Conservation (phyloP, 2,888 invertebrate species). For the Chrysolina haemoptera region DNA sequence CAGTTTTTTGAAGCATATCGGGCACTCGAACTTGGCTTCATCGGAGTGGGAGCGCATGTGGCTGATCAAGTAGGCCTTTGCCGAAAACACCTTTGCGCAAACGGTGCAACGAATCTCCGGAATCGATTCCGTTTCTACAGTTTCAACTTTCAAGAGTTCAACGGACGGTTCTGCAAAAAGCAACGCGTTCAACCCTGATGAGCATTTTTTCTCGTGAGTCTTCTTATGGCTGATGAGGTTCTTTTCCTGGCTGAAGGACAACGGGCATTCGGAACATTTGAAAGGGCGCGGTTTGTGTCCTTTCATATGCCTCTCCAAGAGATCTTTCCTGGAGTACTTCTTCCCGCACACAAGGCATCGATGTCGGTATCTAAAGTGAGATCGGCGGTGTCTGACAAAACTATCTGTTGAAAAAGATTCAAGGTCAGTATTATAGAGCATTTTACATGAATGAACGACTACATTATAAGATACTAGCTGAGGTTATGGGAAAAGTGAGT, state of each 20-base stretch:
- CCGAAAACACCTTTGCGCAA: background rate
- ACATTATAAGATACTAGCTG: too few species aligned
- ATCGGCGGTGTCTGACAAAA: background rate
- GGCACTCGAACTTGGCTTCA: background rate
- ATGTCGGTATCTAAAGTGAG: background rate
- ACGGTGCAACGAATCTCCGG: background rate
- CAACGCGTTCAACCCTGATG: background rate
- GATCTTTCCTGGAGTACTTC: background rate
- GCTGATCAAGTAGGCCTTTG: background rate
- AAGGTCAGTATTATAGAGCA: background rate
- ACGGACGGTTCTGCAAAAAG: background rate
- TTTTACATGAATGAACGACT: background rate
- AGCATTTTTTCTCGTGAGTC: background rate
- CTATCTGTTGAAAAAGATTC: background rate
- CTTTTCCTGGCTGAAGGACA: background rate
- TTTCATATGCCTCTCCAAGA: background rate
- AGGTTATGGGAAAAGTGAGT: too few species aligned
- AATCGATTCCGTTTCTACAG: background rate
- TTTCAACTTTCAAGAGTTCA: background rate
- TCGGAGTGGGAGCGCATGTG: background rate
- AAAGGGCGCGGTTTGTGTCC: background rate
- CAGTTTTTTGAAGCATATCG: conserved; percentile 1
- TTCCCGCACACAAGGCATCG: background rate
- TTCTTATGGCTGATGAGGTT: background rate
- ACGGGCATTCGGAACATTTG: conserved; percentile 1